Base-by-base conservation (phyloP, 2,888 invertebrate genomes). In the Athalia cordata region DNA sequence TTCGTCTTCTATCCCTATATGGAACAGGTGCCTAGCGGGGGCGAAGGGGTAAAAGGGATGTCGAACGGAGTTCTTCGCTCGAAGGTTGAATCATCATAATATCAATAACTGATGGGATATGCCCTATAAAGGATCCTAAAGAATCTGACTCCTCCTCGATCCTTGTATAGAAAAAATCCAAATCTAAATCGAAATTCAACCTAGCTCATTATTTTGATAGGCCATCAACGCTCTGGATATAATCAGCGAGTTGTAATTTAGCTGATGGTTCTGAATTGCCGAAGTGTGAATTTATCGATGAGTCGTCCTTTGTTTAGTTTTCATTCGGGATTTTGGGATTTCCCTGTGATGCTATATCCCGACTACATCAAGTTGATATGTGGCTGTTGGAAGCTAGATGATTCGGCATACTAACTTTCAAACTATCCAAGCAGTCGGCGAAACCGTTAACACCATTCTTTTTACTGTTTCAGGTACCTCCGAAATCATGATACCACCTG, bases 21-120 rank as follows among this genome's bases (percentile, higher is more conserved):
- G 52, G 61, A 72, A 77, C 77, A 77, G 77, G 77, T 77, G 70
- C 77, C 68, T n/a, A 45, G 77, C 50, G 61, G 62, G 75, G 62
- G 65, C n/a, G 50, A 64, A 76, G 64, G 62, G 49, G 43, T 74
- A 47, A 13, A 8, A 15, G 70, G 78, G 78, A 52, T 78, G 72
- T 52, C 61, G 61, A 78, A 78, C 74, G 61, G 62, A 78, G 64
- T 57, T 47, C 66, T 50, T 59, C 29, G n/a, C 52, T 72, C 67
- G 45, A 50, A 7, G 74, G 72, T 45, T 29, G n/a, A 29, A 72
- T 78, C 70, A 78, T 61, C 67, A 11, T 68, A 29, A 68, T 29
- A 50, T 29, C 7, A 50, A 55, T 55, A 50, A 11, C 29, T 29
- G 55, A 55, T 29, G 15, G 15, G 47, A 29, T 55, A 50, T n/a